phyloP scores from a whole-genome alignment of 2,888 invertebrate species.

The Ischnura elegans region DNA sequence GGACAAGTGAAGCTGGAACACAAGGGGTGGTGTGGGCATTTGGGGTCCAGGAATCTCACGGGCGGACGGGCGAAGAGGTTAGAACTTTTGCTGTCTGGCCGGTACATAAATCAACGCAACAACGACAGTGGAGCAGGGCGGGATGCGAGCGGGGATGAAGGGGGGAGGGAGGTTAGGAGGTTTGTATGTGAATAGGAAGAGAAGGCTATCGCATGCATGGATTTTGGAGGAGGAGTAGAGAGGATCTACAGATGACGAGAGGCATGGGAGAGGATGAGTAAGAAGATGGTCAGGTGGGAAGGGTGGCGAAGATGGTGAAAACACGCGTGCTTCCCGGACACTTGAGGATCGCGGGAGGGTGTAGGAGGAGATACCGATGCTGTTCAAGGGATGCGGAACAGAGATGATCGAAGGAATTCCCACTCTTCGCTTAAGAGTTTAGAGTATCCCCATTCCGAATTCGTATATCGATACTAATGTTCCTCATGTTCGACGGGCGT shows the following conservation, averaged over 20 bases:
- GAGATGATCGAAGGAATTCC: constrained; percentile 43
- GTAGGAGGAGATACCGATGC: not conserved
- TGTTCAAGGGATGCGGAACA: constrained; percentile 63
- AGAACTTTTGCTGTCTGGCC: constrained; percentile 19
- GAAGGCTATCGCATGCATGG: not conserved
- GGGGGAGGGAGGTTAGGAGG: constrained; percentile 25
- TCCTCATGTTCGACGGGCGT: constrained; percentile 55
- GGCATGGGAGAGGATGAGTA: not conserved
- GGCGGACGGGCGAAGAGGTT: constrained; percentile 30
- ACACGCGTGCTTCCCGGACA: too few relatives aligned
- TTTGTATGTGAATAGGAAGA: too few relatives aligned
- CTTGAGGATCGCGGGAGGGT: not conserved
- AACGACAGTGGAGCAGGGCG: constrained; percentile 33
- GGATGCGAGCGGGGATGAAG: not conserved
- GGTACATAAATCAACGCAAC: constrained; percentile 62
- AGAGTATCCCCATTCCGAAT: not conserved
- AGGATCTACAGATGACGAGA: not conserved
- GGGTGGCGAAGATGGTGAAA: not conserved
- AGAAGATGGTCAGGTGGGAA: not conserved
- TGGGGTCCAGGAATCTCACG: constrained; percentile 42
- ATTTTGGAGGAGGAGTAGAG: not conserved
- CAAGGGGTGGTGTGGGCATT: constrained; percentile 65
- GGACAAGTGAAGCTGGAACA: constrained; percentile 59
- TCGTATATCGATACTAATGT: constrained; percentile 38
- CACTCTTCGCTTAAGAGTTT: constrained; percentile 39